A percentile compares a stretch with the other conserved stretches of the same genome.
Evolutionary conservation across 2,113 vertebrate genomes (phyloP).

Genomic region (Pardalotus punctatus): DNA sequence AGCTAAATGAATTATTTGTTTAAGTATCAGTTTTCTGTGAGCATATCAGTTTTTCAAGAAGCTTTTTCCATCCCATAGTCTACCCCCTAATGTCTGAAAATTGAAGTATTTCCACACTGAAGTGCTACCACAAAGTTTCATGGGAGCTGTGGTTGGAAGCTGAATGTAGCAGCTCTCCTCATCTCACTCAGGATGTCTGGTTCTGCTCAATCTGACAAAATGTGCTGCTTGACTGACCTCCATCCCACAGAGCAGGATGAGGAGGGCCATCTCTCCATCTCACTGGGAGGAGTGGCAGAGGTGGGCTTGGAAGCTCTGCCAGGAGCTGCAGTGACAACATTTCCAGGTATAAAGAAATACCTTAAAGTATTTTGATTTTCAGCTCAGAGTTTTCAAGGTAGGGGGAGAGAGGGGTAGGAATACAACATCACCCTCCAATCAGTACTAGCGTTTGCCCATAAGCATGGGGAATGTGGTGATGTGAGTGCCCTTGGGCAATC

Average conservation of each 20-base stretch:
- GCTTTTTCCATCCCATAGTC: neutral
- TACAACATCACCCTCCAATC: fast-evolving
- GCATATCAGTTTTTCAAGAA: neutral
- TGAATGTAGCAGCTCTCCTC: fast-evolving
- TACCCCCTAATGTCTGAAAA: neutral
- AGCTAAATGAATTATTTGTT: neutral
- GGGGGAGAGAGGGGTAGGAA: neutral
- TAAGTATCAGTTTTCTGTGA: neutral
- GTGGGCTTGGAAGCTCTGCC: fast-evolving
- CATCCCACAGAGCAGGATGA: fast-evolving
- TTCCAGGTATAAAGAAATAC: neutral
- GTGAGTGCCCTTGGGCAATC: fast-evolving
- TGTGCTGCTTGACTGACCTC: fast-evolving
- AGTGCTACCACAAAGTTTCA: neutral
- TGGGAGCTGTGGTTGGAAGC: neutral
- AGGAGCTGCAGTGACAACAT: fast-evolving
- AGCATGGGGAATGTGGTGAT: fast-evolving
- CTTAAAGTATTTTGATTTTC: neutral
- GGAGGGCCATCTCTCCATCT: neutral
- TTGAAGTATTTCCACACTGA: neutral
- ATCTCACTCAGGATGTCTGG: neutral
- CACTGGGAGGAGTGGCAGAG: neutral
- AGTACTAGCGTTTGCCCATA: neutral
- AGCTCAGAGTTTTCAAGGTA: neutral
- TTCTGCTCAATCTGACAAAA: neutral